Conservation (phyloP, 2,797 vertebrate genomes). For the Natrix natrix region DNA sequence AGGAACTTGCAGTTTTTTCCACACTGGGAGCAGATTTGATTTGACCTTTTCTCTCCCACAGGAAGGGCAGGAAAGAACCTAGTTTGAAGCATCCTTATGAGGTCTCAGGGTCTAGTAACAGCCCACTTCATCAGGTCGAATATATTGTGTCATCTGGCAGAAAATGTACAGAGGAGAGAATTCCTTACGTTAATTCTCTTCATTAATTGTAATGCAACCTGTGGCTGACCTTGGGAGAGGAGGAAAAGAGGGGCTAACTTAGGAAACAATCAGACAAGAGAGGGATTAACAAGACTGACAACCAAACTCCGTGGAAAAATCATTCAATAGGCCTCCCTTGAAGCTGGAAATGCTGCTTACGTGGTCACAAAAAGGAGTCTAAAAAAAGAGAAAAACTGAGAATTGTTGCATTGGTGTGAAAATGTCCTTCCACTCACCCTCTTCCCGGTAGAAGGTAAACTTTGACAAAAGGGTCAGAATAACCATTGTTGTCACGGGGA, state of each 20-base stretch:
- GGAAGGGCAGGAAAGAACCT: neutral
- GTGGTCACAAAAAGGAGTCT: neutral
- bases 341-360: neutral
- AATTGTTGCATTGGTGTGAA: neutral
- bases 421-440: conserved; percentile 82
- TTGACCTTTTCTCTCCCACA: neutral
- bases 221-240: neutral
- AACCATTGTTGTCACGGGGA: conserved; percentile 92
- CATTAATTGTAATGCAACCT: neutral
- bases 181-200: neutral
- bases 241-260: neutral
- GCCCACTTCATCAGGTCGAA: neutral
- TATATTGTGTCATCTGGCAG: neutral
- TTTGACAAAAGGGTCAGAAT: conserved; percentile 98
- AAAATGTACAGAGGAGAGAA: neutral
- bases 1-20: neutral
- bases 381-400: neutral
- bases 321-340: neutral
- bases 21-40: neutral
- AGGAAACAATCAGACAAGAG: neutral
- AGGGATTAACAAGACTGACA: neutral
- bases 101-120: neutral
- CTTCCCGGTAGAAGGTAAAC: conserved; percentile 97
- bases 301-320: neutral
- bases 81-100: neutral